These are phyloP conservation scores for Cyprinodon brontotheroides DNA, from an alignment of 2,113 vertebrate species.

Conservation along the genomic window DNA sequence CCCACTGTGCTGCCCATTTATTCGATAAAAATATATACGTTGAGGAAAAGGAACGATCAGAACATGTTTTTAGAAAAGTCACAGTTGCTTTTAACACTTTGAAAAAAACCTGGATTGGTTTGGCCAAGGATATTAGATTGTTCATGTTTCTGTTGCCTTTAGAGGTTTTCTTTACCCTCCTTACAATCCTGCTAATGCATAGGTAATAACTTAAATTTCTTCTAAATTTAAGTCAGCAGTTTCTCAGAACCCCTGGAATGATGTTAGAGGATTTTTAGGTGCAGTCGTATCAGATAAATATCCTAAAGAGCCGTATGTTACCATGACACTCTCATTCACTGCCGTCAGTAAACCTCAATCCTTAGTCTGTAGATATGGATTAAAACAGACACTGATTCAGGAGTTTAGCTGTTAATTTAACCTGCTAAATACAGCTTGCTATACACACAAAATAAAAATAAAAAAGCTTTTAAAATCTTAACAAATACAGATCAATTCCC, in stretches of 20 bases:
- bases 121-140: too few relatives aligned
- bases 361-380: not conserved
- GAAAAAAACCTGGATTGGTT: too few relatives aligned
- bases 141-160: too few relatives aligned
- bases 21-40: too few relatives aligned
- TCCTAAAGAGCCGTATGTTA: not conserved
- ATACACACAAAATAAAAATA: too few relatives aligned
- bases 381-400: not conserved
- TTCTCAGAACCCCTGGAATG: not conserved
- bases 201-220: not conserved
- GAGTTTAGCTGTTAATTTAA: not conserved
- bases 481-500: constrained; percentile 12
- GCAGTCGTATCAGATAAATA: not conserved
- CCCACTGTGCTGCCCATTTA: too few relatives aligned
- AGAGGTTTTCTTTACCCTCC: too few relatives aligned
- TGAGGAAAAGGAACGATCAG: too few relatives aligned
- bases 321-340: not conserved
- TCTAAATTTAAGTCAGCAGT: not conserved
- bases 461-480: constrained; percentile 8
- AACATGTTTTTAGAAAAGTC: too few relatives aligned
- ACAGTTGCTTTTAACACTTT: too few relatives aligned
- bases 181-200: too few relatives aligned
- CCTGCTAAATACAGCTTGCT: not conserved
- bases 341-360: too few relatives aligned
- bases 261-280: not conserved